Conservation (phyloP, 2,888 invertebrate species). For the Caenorhabditis sp. region DNA sequence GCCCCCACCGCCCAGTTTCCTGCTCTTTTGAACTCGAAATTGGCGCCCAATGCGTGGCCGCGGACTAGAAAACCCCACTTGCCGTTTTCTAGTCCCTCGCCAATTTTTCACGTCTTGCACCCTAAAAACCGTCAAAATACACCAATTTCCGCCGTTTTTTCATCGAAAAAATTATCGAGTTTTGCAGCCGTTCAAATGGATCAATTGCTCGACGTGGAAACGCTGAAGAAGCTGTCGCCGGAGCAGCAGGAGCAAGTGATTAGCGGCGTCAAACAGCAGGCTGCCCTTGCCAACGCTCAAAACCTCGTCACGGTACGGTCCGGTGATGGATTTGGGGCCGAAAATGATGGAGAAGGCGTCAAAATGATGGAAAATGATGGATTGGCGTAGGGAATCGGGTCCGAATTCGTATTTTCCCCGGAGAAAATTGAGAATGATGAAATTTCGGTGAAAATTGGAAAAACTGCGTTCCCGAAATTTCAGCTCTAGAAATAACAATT, state of each 20-base stretch:
- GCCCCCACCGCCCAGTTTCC: not conserved
- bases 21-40: not conserved
- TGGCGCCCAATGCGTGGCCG: conserved; percentile 4
- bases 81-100: conserved; percentile 9
- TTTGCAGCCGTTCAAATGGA: conserved; percentile 64
- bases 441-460: not conserved
- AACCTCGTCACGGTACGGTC: conserved; percentile 73
- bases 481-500: not conserved
- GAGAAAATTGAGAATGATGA: not conserved
- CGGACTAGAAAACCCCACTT: not conserved
- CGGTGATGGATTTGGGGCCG: not conserved
- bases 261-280: conserved; percentile 75
- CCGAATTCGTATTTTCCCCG: not conserved
- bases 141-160: too few relatives aligned
- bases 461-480: not conserved
- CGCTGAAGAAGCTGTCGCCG: conserved; percentile 73
- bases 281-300: conserved; percentile 75
- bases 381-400: not conserved
- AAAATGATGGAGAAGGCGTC: not conserved
- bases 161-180: too few relatives aligned
- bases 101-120: conserved; percentile 8
- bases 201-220: conserved; percentile 72
- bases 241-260: conserved; percentile 76
- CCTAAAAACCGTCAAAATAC: not conserved
- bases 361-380: conserved; percentile 4